Conservation (phyloP, 64 coral and sea anemone species). For the Porites australiensis region DNA sequence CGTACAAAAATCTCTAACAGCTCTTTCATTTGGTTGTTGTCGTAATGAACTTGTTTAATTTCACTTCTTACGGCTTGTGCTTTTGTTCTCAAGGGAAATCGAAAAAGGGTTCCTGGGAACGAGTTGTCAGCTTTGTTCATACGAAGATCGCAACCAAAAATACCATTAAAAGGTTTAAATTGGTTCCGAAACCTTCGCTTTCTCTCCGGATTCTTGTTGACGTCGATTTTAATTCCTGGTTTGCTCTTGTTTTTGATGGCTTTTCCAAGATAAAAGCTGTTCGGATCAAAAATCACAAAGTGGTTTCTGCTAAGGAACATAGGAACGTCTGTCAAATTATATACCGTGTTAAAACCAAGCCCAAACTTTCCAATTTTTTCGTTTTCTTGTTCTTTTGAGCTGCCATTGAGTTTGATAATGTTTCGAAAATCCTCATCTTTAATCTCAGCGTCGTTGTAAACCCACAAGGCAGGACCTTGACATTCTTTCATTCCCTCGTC, state of each 20-base stretch:
- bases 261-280: conserved; percentile 76
- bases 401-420: conserved; percentile 82
- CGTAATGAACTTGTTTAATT: conserved; percentile 81
- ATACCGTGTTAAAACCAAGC: conserved; percentile 93
- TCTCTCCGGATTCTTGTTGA: conserved; percentile 58
- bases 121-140: conserved; percentile 36
- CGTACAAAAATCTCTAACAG: conserved; percentile 61
- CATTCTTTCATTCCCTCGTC: conserved; percentile 71
- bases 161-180: conserved; percentile 89
- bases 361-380: conserved; percentile 94
- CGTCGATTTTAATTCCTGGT: conserved; percentile 65
- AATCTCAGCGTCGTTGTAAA: conserved; percentile 73
- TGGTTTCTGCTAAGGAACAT: conserved; percentile 87
- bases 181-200: conserved; percentile 59
- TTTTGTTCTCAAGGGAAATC: conserved; percentile 85
- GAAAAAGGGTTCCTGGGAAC: conserved; percentile 78
- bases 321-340: conserved; percentile 93
- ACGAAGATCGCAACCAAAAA: conserved; percentile 83
- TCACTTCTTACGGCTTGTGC: conserved; percentile 75
- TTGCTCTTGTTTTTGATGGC: conserved; percentile 70
- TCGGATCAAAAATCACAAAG: conserved; percentile 88
- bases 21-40: conserved; percentile 52
- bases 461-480: conserved; percentile 80
- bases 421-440: conserved; percentile 86
- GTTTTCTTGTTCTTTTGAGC: conserved; percentile 79